A percentile compares a stretch with the other conserved stretches of the same genome.
These are phyloP conservation scores for Galagoides demidoff DNA, from an alignment of 2,797 vertebrate genomes.

Conservation along the genomic window DNA sequence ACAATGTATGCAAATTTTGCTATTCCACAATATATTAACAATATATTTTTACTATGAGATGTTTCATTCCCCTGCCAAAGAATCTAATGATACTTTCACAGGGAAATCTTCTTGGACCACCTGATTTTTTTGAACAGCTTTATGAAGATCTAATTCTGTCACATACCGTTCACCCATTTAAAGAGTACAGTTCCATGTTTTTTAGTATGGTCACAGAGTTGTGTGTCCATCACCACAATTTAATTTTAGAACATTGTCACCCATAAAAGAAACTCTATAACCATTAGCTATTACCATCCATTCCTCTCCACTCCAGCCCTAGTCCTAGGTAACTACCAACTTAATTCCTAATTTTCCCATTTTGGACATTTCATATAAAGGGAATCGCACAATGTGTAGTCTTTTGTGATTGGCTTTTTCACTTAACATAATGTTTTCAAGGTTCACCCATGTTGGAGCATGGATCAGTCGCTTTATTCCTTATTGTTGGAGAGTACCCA, in stretches of 20 bases:
- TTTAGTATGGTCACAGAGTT: background rate
- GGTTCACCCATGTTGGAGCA: background rate
- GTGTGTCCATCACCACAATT: background rate
- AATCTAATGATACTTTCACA: background rate
- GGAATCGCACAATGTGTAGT: background rate
- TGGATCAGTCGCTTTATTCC: background rate
- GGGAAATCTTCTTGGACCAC: background rate
- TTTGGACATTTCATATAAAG: background rate
- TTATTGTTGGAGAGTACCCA: background rate
- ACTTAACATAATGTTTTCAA: background rate
- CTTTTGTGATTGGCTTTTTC: background rate
- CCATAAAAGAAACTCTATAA: background rate
- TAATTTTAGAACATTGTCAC: background rate
- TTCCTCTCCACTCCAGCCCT: background rate
- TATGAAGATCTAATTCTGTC: background rate
- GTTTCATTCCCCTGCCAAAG: background rate
- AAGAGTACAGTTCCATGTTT: background rate
- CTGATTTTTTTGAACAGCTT: background rate
- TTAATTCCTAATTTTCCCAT: background rate
- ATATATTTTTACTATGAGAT: background rate
- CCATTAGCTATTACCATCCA: background rate
- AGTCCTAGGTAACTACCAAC: background rate
- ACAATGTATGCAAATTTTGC: background rate
- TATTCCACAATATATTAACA: background rate
- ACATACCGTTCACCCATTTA: background rate